A percentile compares a stretch with the other conserved stretches of the same genome.
Evolutionary conservation across 2,113 vertebrate genomes (phyloP).

Genomic region (Danio rerio): GRCz12tu NC_133189.1:38292001-38292500

Average conservation of each 20-base stretch:
- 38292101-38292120: neutral
- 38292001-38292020: neutral
- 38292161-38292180: conserved; percentile 58
- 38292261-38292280: conserved; percentile 65
- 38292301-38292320: conserved; percentile 72
- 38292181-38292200: conserved; percentile 68
- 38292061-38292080: neutral
- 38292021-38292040: neutral
- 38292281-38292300: conserved; percentile 77
- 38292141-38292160: conserved; percentile 48
- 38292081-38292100: neutral
- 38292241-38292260: conserved; percentile 65
- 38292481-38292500: neutral
- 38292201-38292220: conserved; percentile 69
- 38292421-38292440: neutral
- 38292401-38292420: conserved; percentile 37
- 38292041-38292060: neutral
- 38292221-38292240: conserved; percentile 74
- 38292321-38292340: conserved; percentile 66
- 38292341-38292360: conserved; percentile 64
- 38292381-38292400: conserved; percentile 61
- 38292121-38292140: neutral
- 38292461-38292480: neutral
- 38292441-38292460: neutral
- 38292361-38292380: conserved; percentile 53